phyloP scores from a whole-genome alignment of 1,140 invertebrate genomes.

The Lysiphlebus fabarum region DNA sequence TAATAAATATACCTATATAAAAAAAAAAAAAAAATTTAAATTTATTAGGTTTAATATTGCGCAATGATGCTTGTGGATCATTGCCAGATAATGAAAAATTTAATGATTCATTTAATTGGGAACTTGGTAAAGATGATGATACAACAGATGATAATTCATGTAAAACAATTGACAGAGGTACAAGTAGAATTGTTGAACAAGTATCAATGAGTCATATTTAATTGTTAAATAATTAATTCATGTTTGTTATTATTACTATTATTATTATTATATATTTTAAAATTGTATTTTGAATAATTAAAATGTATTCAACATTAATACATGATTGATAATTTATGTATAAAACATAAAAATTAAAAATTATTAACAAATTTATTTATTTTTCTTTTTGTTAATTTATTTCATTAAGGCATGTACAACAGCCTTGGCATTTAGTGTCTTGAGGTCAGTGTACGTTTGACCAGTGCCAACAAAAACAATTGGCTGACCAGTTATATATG shows the following conservation, averaged over 20 bases:
- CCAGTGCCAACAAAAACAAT: slow-evolving; percentile 99
- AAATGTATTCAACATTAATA: background rate
- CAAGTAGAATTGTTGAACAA: slow-evolving; percentile 31
- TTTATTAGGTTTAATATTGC: slow-evolving; percentile 46
- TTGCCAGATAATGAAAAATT: slow-evolving; percentile 51
- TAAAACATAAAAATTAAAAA: background rate
- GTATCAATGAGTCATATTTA: slow-evolving; percentile 46
- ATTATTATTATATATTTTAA: background rate
- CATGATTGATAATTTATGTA: background rate
- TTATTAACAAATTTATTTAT: background rate
- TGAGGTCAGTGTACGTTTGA: slow-evolving; percentile 97
- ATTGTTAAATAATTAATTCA: slow-evolving; percentile 19
- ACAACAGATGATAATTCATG: slow-evolving; percentile 31
- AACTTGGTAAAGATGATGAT: slow-evolving; percentile 43
- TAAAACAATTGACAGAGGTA: slow-evolving; percentile 33
- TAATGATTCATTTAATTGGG: slow-evolving; percentile 52
- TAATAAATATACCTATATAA: background rate
- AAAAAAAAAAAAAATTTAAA: background rate
- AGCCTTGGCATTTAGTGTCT: slow-evolving; percentile 93
- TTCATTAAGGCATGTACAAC: slow-evolving; percentile 97
- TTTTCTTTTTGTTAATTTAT: slow-evolving; percentile 49
- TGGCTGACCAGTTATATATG: slow-evolving; percentile 98
- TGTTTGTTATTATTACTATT: background rate
- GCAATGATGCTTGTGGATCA: slow-evolving; percentile 45
- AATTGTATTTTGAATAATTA: background rate